Percentiles rank a stretch among this genome's conserved stretches.
Conservation (phyloP, 30 jellyfish, hydroid and myxozoan genomes). For the Haliclystus octoradiatus region DNA sequence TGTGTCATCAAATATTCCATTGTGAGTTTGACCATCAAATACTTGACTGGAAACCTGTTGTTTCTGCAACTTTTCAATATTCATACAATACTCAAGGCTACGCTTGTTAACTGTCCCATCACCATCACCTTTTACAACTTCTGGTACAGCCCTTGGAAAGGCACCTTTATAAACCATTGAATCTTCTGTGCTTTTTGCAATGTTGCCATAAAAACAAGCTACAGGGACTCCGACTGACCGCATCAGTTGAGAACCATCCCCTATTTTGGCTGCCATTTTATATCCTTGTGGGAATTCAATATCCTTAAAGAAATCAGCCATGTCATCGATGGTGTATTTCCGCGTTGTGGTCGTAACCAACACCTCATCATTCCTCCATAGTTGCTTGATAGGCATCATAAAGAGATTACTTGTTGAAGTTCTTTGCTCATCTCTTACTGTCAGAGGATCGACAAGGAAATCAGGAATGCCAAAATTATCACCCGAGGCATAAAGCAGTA, state of each 20-base stretch:
- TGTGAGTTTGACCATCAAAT: slow-evolving; percentile 18
- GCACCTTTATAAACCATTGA: slow-evolving; percentile 4
- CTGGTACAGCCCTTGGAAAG: slow-evolving; percentile 14
- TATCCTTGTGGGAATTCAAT: slow-evolving; percentile 37
- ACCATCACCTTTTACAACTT: slow-evolving; percentile 14
- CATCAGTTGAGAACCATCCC: slow-evolving; percentile 9
- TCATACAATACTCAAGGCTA: slow-evolving; percentile 9
- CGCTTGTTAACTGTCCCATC: slow-evolving; percentile 37
- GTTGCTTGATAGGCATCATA: slow-evolving; percentile 16
- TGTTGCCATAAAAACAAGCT: slow-evolving; percentile 29
- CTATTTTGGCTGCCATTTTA: slow-evolving; percentile 9
- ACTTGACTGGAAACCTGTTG: slow-evolving; percentile 11
- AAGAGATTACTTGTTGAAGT: slow-evolving; percentile 28
- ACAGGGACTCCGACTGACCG: slow-evolving; percentile 21
- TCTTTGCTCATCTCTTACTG: slow-evolving; percentile 29
- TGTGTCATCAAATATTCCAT: slow-evolving; percentile 11
- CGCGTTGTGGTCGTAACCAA: slow-evolving; percentile 17
- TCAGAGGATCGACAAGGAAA: slow-evolving; percentile 3
- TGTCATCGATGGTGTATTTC: slow-evolving; percentile 6
- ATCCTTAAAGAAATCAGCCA: slow-evolving; percentile 31
- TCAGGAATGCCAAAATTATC: slow-evolving; percentile 11
- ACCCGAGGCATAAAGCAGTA: slow-evolving; percentile 25
- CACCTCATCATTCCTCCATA: slow-evolving; percentile 28
- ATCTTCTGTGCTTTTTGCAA: slow-evolving; percentile 14
- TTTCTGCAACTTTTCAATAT: neutral